Base-by-base conservation (phyloP, 2,113 vertebrate species). In the Dinomys branickii region DNA sequence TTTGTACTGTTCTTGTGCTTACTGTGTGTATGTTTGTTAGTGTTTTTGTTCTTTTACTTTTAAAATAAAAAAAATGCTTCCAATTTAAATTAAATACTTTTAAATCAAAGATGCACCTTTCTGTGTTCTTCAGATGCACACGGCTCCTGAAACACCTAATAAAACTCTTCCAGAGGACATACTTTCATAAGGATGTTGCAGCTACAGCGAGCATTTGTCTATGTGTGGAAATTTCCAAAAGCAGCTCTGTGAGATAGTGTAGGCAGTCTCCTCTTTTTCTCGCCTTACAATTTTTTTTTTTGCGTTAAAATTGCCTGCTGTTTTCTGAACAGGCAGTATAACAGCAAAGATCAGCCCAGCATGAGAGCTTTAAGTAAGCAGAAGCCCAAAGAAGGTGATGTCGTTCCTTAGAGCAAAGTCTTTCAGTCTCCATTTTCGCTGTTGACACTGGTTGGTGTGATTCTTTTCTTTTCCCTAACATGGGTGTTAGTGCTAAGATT, bases 401-500 rank as follows among this genome's bases (percentile, higher is more conserved):
- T 78, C 13, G 9, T 69, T 88, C 91, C 61, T 73, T 2, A 73
- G 56, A 54, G 69, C 26, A 14, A n/a, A n/a, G 38, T 44, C 19
- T 59, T 56, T 9, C 54, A 47, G 73, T 52, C 6, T 67, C 20
- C 16, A 59, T 77, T 41, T 44, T 33, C 81, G 65, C 0, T 82
- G 85, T 78, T 69, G 71, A 7, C 24, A n/a, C 26, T 85, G 16
- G 35, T 75, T 65, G 41, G 5, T 44, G 11, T 30, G n/a, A 50
- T 44, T 19, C n/a, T 33, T 52, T 86, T 91, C 44, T 81, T 58
- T 54, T 30, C 17, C 35, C 47, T 88, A 44, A 94, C 58, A 19
- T 56, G 50, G 47, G 24, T 50, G 14, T 92, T 85, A 61, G 38
- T 82, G 75, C 75, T 95, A 91, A 96, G 78, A 58, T 90, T 47